A percentile compares a stretch with the other conserved stretches of the same genome.
These are phyloP conservation scores for Zonitis immaculata DNA, from an alignment of 2,888 invertebrate genomes.

Conservation along the genomic window DNA sequence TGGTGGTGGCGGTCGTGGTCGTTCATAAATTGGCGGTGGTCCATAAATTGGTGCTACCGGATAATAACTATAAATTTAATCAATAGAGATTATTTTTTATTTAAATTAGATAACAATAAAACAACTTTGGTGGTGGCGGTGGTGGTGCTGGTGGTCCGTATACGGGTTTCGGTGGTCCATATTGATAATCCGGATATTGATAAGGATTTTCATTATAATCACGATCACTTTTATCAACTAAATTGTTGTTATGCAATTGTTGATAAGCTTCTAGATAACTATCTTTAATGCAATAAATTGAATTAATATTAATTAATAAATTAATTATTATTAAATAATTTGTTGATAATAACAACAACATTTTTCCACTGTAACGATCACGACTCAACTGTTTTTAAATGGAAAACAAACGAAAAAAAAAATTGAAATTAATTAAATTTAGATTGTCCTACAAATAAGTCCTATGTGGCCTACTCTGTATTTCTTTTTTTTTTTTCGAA, in stretches of 20 bases:
- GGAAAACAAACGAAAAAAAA: no score
- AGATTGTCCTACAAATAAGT: conserved; percentile 2
- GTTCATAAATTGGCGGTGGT: conserved; percentile 31
- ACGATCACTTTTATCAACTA: conserved; percentile 51
- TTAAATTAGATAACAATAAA: neutral
- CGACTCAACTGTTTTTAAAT: neutral
- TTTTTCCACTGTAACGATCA: neutral
- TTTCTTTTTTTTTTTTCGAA: no score
- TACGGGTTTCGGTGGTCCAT: conserved; percentile 45
- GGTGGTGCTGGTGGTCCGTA: conserved; percentile 28
- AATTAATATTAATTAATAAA: no score
- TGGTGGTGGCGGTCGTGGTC: no score
- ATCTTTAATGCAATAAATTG: conserved; percentile 41
- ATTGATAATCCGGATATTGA: conserved; percentile 43
- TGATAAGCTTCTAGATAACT: conserved; percentile 64
- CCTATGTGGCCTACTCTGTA: conserved; percentile 13
- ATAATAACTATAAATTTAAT: conserved; percentile 12
- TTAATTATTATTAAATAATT: no score
- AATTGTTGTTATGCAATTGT: conserved; percentile 53
- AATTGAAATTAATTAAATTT: conserved; percentile 3
- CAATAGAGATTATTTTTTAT: neutral
- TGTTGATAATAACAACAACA: conserved; percentile 1
- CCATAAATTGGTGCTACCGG: conserved; percentile 23
- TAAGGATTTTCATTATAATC: conserved; percentile 49
- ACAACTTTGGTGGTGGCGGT: conserved; percentile 2